Evolutionary conservation across 2,113 vertebrate genomes (phyloP), one percentile per base, ranked within the genome.

Genomic region (Pandion haliaetus): DNA sequence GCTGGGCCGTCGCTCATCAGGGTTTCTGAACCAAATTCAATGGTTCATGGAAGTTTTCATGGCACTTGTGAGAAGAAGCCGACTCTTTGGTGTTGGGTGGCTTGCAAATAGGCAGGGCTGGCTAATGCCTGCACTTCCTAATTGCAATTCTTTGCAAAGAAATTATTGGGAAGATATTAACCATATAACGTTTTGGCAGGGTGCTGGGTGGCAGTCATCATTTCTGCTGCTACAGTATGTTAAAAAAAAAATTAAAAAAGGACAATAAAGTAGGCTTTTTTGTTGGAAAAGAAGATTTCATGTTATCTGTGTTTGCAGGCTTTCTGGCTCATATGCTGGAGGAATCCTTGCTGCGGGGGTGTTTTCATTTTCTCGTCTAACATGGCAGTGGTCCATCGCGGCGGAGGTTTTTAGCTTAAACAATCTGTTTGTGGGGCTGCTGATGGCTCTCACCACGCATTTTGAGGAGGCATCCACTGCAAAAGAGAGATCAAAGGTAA

Each of bases 351-450:
- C 99, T 95, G 99, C 99, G 93, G 99, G 99, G 87, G 97, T 99
- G 94, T 99, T 99, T 96, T 99, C 99, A 28, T 98, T 99, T 94
- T 99, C 99, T 95, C 99, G 98, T 95, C 99, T 99, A 81, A 99
- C 98, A 96, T 99, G 99, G 99, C 99, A 99, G 98, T 99, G 99
- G 99, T 99, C 99, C 94, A 98, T 99, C 95, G 92, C 99, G 79
- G 99, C 99, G 3, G 99, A 99, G 98, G 99, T 99, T 98, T 99
- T 99, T 90, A 98, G 99, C 97, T 99, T 99, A 96, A 99, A 99
- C 99, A 99, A 99, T 98, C 98, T 99, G 96, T 99, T 99, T 97
- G 98, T 99, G 90, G 99, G 99, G 76, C 97, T 99, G 96, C 98
- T 99, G 86, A 99, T 99, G 98, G 98, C 98, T 93, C 98, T 99